Evolutionary conservation across 2,888 invertebrate species (phyloP), one percentile per base, ranked within the genome.

Genomic region (Galerucella nymphaeae): DNA sequence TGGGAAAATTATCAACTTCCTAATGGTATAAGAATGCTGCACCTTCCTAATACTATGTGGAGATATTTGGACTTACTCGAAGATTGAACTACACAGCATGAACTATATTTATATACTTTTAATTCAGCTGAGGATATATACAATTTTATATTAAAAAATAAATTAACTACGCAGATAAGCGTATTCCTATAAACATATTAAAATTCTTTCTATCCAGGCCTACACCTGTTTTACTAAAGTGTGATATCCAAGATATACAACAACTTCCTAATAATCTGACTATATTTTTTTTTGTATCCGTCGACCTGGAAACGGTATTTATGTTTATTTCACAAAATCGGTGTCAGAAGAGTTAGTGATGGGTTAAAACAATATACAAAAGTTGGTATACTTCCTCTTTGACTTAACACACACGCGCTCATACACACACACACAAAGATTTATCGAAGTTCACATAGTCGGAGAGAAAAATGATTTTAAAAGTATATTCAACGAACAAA

Each of bases 31-130:
- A 88, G 89, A 77, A 89, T 89, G 20, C 83, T 95, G 63, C 90
- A 91, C 5, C 86, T 95, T 77, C 95, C 95, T 0, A 85, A 88
- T 55, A 86, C 89, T 42, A 84, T 95, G 74, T 90, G 91, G 80
- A 89, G 90, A 79, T 95, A 95, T 86, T 87, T 95, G 77, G 94
- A 95, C 87, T 88, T 94, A 67, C 88, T 92, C 83, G 90, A 90
- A 71, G 94, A 94, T 85, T 93, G 87, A 68, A 45, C 5, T 23
- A 14, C 16, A 16, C 14, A 23, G 23, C 3, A 3, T 58, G 30
- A 30, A 30, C 6, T 8, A 30, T 30, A 30, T 5, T 30, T 30
- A 30, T 30, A 30, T 30, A 30, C 8, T 30, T 30, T 30, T 30
- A 30, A 30, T 30, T 30, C 8, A 30, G 30, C 0, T 5, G 30